These are phyloP conservation scores for Odontamblyopus rebecca DNA, from an alignment of 2,797 vertebrate genomes.

Conservation along the genomic window DNA sequence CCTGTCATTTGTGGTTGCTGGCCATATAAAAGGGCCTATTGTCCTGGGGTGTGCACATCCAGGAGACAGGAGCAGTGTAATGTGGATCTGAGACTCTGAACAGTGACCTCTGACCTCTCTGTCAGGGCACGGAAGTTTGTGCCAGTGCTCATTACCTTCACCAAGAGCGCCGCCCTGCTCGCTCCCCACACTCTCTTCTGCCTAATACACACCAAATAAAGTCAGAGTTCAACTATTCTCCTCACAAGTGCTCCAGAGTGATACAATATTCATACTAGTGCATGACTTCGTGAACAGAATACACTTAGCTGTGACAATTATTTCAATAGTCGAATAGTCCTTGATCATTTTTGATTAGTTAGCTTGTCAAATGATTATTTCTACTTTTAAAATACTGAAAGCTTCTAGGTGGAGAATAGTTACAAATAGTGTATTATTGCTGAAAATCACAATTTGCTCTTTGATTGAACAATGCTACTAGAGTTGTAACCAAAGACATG, in stretches of 20 bases:
- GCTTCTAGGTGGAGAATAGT: neutral
- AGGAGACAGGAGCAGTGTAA: slow-evolving; percentile 4
- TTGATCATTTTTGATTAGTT: neutral
- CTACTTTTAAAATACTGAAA: too few relatives aligned
- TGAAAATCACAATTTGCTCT: neutral
- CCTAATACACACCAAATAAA: neutral
- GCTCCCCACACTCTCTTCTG: slow-evolving; percentile 21
- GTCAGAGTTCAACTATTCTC: neutral
- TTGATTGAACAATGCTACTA: neutral
- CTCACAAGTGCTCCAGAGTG: neutral
- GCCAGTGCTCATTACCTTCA: slow-evolving; percentile 54
- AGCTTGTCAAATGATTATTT: too few relatives aligned
- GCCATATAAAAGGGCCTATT: neutral
- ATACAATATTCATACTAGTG: too few relatives aligned
- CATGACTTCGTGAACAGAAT: too few relatives aligned
- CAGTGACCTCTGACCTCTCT: slow-evolving; percentile 48
- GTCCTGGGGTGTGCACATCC: neutral
- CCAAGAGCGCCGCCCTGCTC: slow-evolving; percentile 26
- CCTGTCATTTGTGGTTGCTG: neutral
- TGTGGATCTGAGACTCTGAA: slow-evolving; percentile 28
- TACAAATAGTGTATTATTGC: neutral
- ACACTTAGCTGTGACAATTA: neutral
- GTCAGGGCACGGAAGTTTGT: slow-evolving; percentile 61
- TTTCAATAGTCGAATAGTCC: neutral
- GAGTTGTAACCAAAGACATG: too few relatives aligned